These are phyloP conservation scores for Sericinus montela DNA, from an alignment of 2,888 invertebrate species.

Conservation along the genomic window DNA sequence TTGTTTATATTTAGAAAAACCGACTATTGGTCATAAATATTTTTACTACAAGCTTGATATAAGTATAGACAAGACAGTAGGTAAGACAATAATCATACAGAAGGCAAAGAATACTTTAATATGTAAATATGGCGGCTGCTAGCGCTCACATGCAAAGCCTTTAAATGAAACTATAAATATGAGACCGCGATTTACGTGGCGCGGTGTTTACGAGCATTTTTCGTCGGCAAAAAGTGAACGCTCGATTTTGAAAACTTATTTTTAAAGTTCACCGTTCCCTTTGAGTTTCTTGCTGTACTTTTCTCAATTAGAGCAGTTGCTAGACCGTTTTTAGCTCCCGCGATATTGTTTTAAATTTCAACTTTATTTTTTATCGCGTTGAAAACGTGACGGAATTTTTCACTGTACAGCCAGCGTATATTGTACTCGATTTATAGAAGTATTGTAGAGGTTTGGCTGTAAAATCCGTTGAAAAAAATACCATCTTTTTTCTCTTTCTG, in stretches of 20 bases:
- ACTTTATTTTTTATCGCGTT: conserved; percentile 7
- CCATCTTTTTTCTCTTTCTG: background rate
- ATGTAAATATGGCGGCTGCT: no score
- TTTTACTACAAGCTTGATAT: no score
- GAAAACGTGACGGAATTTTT: conserved; percentile 2
- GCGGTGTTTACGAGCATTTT: background rate
- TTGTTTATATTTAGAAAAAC: no score
- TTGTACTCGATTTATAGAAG: conserved; percentile 11
- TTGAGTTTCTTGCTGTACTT: background rate
- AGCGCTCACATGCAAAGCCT: no score
- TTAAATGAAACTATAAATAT: no score
- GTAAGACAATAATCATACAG: no score
- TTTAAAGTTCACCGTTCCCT: background rate
- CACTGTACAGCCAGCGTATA: conserved; percentile 3
- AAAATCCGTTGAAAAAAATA: background rate
- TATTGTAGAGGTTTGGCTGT: conserved; percentile 1
- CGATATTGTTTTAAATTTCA: conserved; percentile 11
- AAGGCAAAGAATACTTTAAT: no score
- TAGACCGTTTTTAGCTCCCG: background rate
- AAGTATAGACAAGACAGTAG: no score
- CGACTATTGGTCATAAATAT: no score
- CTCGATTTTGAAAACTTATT: conserved; percentile 1
- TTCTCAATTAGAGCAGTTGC: conserved; percentile 2
- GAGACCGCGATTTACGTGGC: background rate
- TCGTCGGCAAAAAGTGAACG: background rate